Evolutionary conservation across 2,888 invertebrate genomes (phyloP), one percentile per base, ranked within the genome.

Genomic region (Pristionchus entomophagus): DNA sequence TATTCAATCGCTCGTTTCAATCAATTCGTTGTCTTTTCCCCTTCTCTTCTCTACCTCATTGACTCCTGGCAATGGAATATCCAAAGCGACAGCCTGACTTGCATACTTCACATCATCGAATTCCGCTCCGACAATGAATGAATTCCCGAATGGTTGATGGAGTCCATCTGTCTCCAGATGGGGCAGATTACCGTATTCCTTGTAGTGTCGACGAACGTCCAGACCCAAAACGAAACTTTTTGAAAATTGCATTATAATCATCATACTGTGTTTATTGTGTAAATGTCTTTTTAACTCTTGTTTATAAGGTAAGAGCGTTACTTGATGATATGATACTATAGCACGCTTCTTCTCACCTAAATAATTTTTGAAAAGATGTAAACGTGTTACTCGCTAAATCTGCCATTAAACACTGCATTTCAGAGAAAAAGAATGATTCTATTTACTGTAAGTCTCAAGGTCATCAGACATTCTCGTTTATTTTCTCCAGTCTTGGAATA

Each of bases 41-140:
- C 32, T 65, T 8, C 22, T 65, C 17, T 32, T 45, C 35, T 12
- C 41, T 53, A 88, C 88, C 86, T 89, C 89, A 85, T 89, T 89
- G 56, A 89, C 85, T n/a, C 88, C 89, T 0, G 89, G 89, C 17
- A 89, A 84, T 4, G 88, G 89, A 80, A 89, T 89, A 85, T 89
- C 89, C n/a, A 89, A 8, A 2, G 89, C 89, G 0, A 89, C 88
- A 0, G 89, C 90, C 49, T 90, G 90, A 87, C 87, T 87, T 3
- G 86, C 78, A 78, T 89, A 90, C 86, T 90, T 90, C 12, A 89
- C 87, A 3, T 87, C 88, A 81, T 90, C 90, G 41, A 88, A 86
- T 85, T 90, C 90, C n/a, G 89, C 90, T 22, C 89, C 89, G 35
- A 89, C 88, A 26, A 89, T 88, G 59, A 89, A 89, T 5, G 89